Percentiles rank a stretch among this genome's conserved stretches.
These are phyloP conservation scores for Euthynnus affinis DNA, from an alignment of 2,797 vertebrate genomes.

Conservation along the genomic window DNA sequence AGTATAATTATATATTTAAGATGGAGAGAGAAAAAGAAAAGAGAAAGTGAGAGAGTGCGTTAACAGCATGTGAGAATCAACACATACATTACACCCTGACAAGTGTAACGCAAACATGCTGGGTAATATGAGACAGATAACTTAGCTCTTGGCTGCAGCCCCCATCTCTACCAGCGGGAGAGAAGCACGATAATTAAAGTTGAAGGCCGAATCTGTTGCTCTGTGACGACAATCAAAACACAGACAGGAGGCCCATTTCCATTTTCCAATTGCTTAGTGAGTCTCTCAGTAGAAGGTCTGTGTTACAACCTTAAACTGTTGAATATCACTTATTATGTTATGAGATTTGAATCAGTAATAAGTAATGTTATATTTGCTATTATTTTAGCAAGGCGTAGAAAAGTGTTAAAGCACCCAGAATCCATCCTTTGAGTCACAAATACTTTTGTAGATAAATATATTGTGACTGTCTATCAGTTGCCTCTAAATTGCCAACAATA, in stretches of 20 bases:
- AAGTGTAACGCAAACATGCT: slow-evolving; percentile 19
- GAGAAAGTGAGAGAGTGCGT: background rate
- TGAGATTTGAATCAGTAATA: slow-evolving; percentile 3
- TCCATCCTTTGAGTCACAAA: too few species aligned
- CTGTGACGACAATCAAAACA: slow-evolving; percentile 23
- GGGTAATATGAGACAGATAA: slow-evolving; percentile 1
- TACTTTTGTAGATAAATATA: background rate
- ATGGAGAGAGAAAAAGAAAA: background rate
- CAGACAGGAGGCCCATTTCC: slow-evolving; percentile 16
- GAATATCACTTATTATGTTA: slow-evolving; percentile 12
- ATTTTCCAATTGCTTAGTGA: slow-evolving; percentile 10
- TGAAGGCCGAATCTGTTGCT: slow-evolving; percentile 29
- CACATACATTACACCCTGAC: slow-evolving; percentile 37
- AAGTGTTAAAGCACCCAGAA: background rate
- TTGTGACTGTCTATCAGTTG: background rate
- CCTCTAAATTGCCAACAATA: too few species aligned
- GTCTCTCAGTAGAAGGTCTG: background rate
- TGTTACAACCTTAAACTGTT: too few species aligned
- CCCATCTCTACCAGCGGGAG: background rate
- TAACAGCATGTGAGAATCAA: slow-evolving; percentile 43
- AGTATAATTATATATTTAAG: slow-evolving; percentile 44
- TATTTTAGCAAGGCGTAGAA: background rate
- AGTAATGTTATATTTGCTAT: background rate
- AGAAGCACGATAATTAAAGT: slow-evolving; percentile 27
- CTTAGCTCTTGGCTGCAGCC: slow-evolving; percentile 14